A percentile compares a stretch with the other conserved stretches of the same genome.
These are phyloP conservation scores for Etia nguti DNA, from an alignment of 2,113 vertebrate genomes.

Conservation along the genomic window DNA sequence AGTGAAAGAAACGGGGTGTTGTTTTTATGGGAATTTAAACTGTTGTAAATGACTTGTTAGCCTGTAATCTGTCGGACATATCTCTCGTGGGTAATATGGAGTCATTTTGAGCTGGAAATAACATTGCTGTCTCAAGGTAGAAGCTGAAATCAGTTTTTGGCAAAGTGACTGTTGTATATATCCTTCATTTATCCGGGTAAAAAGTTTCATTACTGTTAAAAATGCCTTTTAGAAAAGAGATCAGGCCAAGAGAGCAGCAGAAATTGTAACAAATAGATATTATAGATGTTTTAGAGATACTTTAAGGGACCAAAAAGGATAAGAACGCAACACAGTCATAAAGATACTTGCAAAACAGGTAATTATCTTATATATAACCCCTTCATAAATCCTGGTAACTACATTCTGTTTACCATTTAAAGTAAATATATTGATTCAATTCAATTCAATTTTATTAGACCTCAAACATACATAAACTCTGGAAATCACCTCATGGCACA, in stretches of 20 bases:
- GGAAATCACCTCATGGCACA: neutral
- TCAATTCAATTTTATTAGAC: no score
- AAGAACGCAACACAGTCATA: accelerated
- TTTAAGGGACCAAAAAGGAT: neutral
- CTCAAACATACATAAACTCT: neutral
- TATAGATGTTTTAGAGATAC: neutral
- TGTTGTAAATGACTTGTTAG: neutral
- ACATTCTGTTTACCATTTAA: neutral
- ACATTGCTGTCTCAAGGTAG: neutral
- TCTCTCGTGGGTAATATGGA: neutral
- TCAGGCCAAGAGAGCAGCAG: neutral
- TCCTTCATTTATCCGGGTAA: neutral
- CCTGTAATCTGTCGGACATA: neutral
- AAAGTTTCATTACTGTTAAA: neutral
- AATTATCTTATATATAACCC: neutral
- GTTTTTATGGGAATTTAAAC: neutral
- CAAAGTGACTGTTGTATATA: neutral
- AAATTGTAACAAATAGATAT: neutral
- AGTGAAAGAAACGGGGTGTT: neutral
- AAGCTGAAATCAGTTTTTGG: neutral
- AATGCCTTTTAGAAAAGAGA: neutral
- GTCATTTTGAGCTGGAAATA: neutral
- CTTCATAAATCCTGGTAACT: neutral
- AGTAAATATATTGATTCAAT: no score
- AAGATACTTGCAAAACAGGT: neutral